phyloP scores from a whole-genome alignment of 2,888 invertebrate species.

The Seladonia tumulorum region DNA sequence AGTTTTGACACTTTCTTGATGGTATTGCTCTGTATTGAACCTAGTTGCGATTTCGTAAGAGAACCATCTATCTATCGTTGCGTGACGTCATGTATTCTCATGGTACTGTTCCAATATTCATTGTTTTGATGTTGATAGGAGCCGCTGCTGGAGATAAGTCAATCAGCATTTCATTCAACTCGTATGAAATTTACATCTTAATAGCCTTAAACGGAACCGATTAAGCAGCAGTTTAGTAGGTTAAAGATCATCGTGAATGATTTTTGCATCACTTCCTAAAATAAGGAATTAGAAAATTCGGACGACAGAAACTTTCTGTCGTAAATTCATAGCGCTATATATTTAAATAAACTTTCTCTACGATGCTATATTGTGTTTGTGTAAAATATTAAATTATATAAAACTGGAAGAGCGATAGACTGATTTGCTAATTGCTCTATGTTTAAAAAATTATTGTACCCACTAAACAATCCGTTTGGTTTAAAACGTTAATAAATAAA shows the following conservation, averaged over 20 bases:
- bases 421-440: not conserved
- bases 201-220: not conserved
- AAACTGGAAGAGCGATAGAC: not conserved
- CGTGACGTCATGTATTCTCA: not conserved
- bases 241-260: not conserved
- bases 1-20: not conserved
- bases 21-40: not conserved
- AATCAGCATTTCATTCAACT: constrained; percentile 13
- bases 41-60: not conserved
- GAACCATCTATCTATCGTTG: not conserved
- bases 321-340: not conserved
- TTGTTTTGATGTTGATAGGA: not conserved
- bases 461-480: no score
- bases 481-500: no score
- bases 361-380: not conserved
- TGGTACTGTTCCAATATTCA: not conserved
- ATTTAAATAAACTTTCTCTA: not conserved
- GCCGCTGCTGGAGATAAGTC: not conserved
- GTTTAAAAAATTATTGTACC: not conserved
- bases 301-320: not conserved
- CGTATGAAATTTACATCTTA: not conserved
- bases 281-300: not conserved
- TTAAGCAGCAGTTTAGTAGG: not conserved
- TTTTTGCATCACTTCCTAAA: not conserved
- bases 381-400: not conserved